Conservation (phyloP, 2,797 vertebrate species). For the Mus caroli region DNA sequence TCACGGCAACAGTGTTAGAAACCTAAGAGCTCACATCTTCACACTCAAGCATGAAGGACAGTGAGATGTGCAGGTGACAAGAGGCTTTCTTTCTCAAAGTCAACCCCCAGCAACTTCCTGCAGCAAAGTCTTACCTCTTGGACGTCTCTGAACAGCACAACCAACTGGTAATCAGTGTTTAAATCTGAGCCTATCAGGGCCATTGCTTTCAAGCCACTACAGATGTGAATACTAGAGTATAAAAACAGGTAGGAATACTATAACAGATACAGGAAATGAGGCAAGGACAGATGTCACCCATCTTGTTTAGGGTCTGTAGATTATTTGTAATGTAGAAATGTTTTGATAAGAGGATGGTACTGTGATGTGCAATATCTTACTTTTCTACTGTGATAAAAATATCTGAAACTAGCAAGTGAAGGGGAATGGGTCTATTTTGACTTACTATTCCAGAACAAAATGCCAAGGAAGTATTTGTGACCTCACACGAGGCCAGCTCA, state of each 20-base stretch:
- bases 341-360: not conserved
- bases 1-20: too few relatives aligned
- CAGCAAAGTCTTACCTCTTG: too few relatives aligned
- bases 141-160: not conserved
- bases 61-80: not conserved
- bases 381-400: not conserved
- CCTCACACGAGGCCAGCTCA: not conserved
- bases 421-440: not conserved
- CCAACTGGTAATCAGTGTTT: too few relatives aligned
- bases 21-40: not conserved
- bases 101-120: not conserved
- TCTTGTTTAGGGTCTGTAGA: not conserved
- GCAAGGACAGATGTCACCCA: not conserved
- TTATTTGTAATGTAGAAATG: not conserved
- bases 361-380: not conserved
- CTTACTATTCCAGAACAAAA: not conserved
- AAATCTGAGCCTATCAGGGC: not conserved
- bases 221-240: not conserved
- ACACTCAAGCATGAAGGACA: too few relatives aligned
- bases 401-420: not conserved
- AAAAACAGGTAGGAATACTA: not conserved
- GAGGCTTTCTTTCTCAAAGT: not conserved
- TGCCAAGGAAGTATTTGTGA: not conserved
- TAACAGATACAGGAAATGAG: not conserved
- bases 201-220: not conserved